Evolutionary conservation across 2,113 vertebrate species (phyloP).

Genomic region (Regulus satrapa): DNA sequence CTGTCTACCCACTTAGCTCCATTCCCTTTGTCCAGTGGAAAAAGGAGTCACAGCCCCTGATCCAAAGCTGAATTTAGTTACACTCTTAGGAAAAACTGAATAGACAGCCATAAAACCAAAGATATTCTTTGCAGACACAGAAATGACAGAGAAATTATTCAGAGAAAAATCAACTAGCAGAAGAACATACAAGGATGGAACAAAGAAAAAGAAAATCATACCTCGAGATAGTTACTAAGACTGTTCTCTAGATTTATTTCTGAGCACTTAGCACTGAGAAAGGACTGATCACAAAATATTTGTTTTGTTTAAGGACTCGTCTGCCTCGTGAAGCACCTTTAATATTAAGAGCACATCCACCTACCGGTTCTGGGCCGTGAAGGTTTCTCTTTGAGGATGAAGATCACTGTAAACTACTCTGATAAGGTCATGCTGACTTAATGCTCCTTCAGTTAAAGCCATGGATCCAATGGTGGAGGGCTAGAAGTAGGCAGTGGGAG

Average conservation of each 20-base stretch:
- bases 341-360: background rate
- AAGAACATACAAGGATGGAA: background rate
- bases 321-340: background rate
- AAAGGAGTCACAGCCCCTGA: background rate
- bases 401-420: conserved; percentile 95
- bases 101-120: background rate
- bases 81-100: background rate
- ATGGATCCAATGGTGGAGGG: conserved; percentile 95
- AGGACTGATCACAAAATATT: background rate
- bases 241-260: background rate
- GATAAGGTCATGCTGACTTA: conserved; percentile 95
- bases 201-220: background rate
- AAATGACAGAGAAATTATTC: background rate
- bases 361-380: conserved; percentile 97
- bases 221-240: background rate
- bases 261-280: background rate
- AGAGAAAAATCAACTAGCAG: background rate
- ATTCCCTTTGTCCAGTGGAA: background rate
- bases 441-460: conserved; percentile 94
- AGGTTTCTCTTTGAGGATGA: conserved; percentile 96
- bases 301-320: background rate
- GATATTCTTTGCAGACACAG: background rate
- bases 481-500: conserved; percentile 53
- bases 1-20: background rate
- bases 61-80: background rate